phyloP scores from a whole-genome alignment of 2,888 invertebrate species.

The Mesorhabditis spiculigera region DNA sequence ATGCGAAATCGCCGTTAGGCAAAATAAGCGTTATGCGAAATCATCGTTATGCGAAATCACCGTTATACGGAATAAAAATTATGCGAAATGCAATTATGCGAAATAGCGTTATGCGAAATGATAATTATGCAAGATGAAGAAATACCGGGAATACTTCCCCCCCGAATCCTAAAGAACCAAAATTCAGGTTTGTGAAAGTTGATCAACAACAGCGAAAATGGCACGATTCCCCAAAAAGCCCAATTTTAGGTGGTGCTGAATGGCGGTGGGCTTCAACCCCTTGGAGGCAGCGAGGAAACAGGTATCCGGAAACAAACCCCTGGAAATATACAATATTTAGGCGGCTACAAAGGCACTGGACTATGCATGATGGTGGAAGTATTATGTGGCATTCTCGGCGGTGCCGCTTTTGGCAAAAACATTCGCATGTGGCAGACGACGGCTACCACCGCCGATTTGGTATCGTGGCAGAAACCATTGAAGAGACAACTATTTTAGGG shows the following conservation, averaged over 20 bases:
- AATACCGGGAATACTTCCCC: too few species aligned
- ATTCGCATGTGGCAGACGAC: slow-evolving; percentile 75
- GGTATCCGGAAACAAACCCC: slow-evolving; percentile 70
- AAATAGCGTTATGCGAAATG: too few species aligned
- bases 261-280: slow-evolving; percentile 61
- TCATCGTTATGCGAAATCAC: too few species aligned
- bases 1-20: too few species aligned
- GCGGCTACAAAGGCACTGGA: slow-evolving; percentile 84
- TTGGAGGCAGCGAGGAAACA: slow-evolving; percentile 62
- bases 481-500: slow-evolving; percentile 37
- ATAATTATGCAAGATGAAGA: too few species aligned
- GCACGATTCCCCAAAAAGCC: neutral
- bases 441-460: slow-evolving; percentile 67
- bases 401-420: slow-evolving; percentile 73
- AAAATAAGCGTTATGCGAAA: too few species aligned
- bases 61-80: too few species aligned
- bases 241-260: slow-evolving; percentile 49
- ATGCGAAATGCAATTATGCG: too few species aligned
- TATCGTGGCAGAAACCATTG: slow-evolving; percentile 32
- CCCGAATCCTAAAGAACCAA: too few species aligned
- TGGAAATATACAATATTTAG: slow-evolving; percentile 24
- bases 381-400: slow-evolving; percentile 76
- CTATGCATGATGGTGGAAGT: slow-evolving; percentile 80
- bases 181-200: too few species aligned
- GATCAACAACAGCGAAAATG: neutral